Evolutionary conservation across 2,888 invertebrate species (phyloP), one percentile per base, ranked within the genome.

Genomic region (Aplocera efformata): DNA sequence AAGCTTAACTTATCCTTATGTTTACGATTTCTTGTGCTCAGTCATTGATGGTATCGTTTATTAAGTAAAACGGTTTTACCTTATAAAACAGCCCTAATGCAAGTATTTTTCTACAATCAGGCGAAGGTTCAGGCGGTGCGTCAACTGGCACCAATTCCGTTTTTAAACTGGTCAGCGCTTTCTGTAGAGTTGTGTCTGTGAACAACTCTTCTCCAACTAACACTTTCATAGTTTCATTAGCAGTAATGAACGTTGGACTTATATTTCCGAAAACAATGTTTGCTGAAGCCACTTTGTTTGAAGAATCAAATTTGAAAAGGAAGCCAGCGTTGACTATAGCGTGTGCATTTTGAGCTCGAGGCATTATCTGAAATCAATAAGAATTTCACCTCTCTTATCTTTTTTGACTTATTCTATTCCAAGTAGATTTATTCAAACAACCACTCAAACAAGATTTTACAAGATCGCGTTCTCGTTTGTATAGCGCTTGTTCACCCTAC

Each of bases 1-100:
- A n/a, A n/a, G n/a, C n/a, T n/a, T n/a, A n/a, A n/a, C n/a, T n/a
- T n/a, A n/a, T n/a, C n/a, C n/a, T n/a, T n/a, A n/a, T n/a, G n/a
- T n/a, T n/a, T n/a, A n/a, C n/a, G n/a, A n/a, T n/a, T n/a, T n/a
- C n/a, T n/a, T n/a, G n/a, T n/a, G n/a, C n/a, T n/a, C n/a, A n/a
- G n/a, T n/a, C n/a, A n/a, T 17, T 3, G 13, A 17, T 17, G 13
- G 13, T 17, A 5, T 5, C 5, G 13, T 17, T 2, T 17, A 17
- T n/a, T n/a, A n/a, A n/a, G n/a, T n/a, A n/a, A n/a, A n/a, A n/a
- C n/a, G n/a, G 2, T 17, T 5, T 17, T 70, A 93, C 94, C 90
- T 96, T 96, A 72, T 96, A 97, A 63, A 96, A 92, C n/a, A 97
- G 79, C 3, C 92, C 90, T 39, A 93, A 83, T 0, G 96, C 94